These are phyloP conservation scores for Drepanosiphum platanoidis DNA, from an alignment of 2,888 invertebrate species.

Conservation along the genomic window DNA sequence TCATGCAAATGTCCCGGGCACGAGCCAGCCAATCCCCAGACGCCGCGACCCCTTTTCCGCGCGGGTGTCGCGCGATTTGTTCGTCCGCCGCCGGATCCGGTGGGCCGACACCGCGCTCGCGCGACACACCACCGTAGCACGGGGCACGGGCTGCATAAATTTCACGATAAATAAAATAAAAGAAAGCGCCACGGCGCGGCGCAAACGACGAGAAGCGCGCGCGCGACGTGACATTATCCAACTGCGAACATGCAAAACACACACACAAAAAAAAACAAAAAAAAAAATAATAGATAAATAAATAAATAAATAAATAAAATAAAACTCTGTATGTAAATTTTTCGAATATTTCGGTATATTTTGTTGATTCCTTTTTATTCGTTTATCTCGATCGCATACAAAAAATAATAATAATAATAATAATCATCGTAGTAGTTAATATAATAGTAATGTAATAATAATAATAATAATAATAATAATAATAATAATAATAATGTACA, in stretches of 20 bases:
- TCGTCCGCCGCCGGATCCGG: neutral
- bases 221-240: too few relatives aligned
- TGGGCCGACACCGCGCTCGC: neutral
- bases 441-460: slow-evolving; percentile 27
- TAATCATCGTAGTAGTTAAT: slow-evolving; percentile 22
- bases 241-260: neutral
- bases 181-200: neutral
- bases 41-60: slow-evolving; percentile 30
- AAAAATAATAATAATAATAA: slow-evolving; percentile 12
- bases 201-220: neutral
- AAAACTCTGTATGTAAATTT: neutral
- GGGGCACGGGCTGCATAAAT: neutral
- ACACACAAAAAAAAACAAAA: neutral
- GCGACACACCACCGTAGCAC: neutral
- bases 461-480: slow-evolving; percentile 26
- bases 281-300: slow-evolving; percentile 3
- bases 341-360: slow-evolving; percentile 43
- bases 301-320: slow-evolving; percentile 31
- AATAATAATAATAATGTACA: slow-evolving; percentile 39
- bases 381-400: slow-evolving; percentile 27
- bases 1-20: slow-evolving; percentile 52
- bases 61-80: neutral
- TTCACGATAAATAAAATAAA: too few relatives aligned
- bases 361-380: slow-evolving; percentile 34
- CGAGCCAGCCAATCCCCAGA: slow-evolving; percentile 56